Percentiles rank a stretch among this genome's conserved stretches.
phyloP scores from a whole-genome alignment of 2,797 vertebrate genomes.

The Sitta carolinensis region DNA sequence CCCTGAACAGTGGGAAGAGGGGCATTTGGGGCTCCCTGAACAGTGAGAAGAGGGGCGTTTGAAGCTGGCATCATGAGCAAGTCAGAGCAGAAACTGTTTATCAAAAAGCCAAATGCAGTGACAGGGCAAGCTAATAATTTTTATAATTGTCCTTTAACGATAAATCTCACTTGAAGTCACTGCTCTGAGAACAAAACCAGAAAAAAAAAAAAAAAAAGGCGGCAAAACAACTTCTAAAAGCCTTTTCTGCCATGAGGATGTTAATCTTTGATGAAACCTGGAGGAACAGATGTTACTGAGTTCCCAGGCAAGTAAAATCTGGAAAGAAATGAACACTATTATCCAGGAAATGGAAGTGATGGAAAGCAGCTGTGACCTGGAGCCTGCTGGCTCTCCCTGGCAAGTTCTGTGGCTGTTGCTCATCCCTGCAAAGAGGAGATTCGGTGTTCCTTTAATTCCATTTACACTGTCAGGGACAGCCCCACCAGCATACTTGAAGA shows the following conservation, averaged over 20 bases:
- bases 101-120: neutral
- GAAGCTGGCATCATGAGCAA: neutral
- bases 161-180: neutral
- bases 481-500: neutral
- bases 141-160: neutral
- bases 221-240: neutral
- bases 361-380: conserved; percentile 9
- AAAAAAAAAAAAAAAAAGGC: too few relatives aligned
- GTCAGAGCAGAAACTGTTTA: neutral
- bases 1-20: neutral
- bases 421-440: neutral
- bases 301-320: conserved; percentile 26
- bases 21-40: neutral
- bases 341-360: conserved; percentile 22
- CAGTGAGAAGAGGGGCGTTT: neutral
- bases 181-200: neutral
- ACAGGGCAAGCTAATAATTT: neutral
- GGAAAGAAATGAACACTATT: conserved; percentile 21
- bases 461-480: neutral
- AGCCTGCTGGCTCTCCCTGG: neutral
- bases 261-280: neutral
- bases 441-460: neutral
- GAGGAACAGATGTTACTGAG: conserved; percentile 5
- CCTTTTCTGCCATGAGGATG: neutral
- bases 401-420: neutral